phyloP scores from a whole-genome alignment of 2,888 invertebrate species.

The Agriotes lineatus region DNA sequence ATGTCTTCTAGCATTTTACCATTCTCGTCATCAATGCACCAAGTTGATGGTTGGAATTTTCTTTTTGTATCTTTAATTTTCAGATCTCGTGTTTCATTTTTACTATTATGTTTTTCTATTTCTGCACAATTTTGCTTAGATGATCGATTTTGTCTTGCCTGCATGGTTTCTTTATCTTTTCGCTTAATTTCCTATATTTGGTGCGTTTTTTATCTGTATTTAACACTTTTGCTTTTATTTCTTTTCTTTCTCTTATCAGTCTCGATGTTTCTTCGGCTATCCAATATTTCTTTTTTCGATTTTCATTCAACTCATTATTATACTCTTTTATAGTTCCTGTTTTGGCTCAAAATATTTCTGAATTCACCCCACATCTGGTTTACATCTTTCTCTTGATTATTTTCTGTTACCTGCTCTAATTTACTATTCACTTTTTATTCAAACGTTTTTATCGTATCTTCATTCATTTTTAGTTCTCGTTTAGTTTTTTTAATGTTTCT shows the following conservation, averaged over 20 bases:
- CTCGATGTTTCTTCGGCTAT: neutral
- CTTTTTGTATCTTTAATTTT: neutral
- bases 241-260: neutral
- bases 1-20: neutral
- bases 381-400: neutral
- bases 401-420: neutral
- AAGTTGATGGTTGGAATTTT: neutral
- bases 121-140: neutral
- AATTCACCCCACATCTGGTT: slow-evolving; percentile 1
- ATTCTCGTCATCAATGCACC: neutral
- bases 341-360: neutral
- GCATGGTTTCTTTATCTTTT: neutral
- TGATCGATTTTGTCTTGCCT: neutral
- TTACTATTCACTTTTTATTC: no score
- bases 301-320: neutral
- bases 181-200: neutral
- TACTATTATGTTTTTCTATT: neutral
- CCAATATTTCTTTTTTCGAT: neutral
- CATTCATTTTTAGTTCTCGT: neutral
- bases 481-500: neutral
- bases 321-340: neutral
- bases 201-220: neutral
- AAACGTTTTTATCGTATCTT: neutral
- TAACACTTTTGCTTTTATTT: neutral
- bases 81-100: neutral